phyloP scores from a whole-genome alignment of 2,797 vertebrate genomes.

The Sphenodon punctatus region DNA sequence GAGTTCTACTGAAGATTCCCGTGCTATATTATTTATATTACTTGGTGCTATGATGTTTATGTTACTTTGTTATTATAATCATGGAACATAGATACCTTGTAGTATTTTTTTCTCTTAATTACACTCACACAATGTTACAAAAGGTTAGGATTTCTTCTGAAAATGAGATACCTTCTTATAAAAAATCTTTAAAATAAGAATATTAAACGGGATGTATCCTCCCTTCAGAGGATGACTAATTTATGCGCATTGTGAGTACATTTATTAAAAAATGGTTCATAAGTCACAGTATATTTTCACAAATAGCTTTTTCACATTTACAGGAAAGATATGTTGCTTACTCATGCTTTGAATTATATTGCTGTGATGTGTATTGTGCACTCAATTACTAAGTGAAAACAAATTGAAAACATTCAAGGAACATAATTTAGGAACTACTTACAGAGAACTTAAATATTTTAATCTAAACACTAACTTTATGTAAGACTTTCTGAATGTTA shows the following conservation, averaged over 20 bases:
- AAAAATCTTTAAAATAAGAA: background rate
- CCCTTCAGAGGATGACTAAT: too few species aligned
- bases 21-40: too few species aligned
- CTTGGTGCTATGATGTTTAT: too few species aligned
- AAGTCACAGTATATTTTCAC: background rate
- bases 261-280: background rate
- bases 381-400: background rate
- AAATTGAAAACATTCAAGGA: background rate
- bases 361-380: background rate
- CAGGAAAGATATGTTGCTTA: background rate
- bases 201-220: background rate
- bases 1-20: too few species aligned
- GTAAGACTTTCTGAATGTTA: background rate
- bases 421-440: accelerated
- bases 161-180: background rate
- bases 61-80: too few species aligned
- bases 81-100: background rate
- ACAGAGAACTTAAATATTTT: background rate
- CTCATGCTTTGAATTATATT: background rate
- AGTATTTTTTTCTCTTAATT: background rate
- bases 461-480: background rate
- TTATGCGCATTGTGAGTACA: background rate
- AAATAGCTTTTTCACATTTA: background rate
- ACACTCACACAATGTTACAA: background rate
- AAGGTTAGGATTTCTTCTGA: background rate